Base-by-base conservation (phyloP, 2,888 invertebrate genomes). In the Margaritifera margaritifera region DNA sequence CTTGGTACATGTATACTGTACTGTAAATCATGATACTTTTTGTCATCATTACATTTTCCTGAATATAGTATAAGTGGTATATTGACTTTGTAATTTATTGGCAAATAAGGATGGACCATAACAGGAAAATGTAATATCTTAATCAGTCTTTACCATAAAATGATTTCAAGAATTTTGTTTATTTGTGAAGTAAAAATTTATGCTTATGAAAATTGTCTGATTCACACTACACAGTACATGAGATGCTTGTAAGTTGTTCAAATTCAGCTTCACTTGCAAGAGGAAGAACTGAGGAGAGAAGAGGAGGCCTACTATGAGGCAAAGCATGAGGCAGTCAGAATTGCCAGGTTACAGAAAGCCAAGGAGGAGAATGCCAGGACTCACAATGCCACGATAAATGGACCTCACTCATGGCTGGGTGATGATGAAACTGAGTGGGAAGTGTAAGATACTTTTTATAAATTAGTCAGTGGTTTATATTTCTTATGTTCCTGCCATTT, bases 301-400 rank as follows among this genome's bases (percentile, higher is more conserved):
- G 89, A 88, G 71, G 89, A 88, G 74, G 84, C 85, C 2, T 87
- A 84, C 69, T 86, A 85, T 72, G 86, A 88, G 66, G 87, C 88
- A 27, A 86, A 83, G 71, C 77, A 85, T 24, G 87, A 88, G 74
- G 88, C 88, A 22, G 82, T 85, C 15, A 73, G 84, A 8, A 80
- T 86, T 31, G 84, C 87, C 54, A 79, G 79, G 64, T 72, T 85
- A 20, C 85, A 86, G 72, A 71, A 80, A 55, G 79, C 82, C 62
- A 85, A 84, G 68, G 86, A 89, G 60, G 64, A 76, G 19, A 78
- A 79, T 18, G 78, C 80, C 20, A 81, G 79, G 65, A 31, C 66
- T 24, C 81, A 78, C 63, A 70, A 68, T 58, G 60, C 74, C 6
- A 62, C 72, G 4, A 70, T 66, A 25, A 77, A 78, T 64, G 78